Evolutionary conservation across 2,888 invertebrate species (phyloP), one percentile per base, ranked within the genome.

Genomic region (Aproaerema taeniolella): DNA sequence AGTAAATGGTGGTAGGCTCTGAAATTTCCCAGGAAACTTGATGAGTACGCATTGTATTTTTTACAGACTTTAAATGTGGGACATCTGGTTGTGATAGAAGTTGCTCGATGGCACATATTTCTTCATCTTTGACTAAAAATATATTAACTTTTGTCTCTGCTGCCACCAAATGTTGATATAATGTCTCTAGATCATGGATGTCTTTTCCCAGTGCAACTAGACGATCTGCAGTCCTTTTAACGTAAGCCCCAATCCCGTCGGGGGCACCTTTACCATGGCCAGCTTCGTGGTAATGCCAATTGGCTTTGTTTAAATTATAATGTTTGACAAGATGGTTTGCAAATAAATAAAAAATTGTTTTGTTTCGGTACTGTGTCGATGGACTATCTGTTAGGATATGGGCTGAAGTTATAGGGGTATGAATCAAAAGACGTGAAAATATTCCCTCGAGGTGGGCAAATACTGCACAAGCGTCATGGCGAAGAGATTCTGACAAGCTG

Each of bases 231-330:
- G 58, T 64, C 53, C 63, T 38, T 40, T 71, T 68, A 41, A 60
- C 61, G 4, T 49, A 50, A 10, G 55, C 67, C 9, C 65, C 62
- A 31, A 67, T 45, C 38, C 63, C 63, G 55, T 65, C 61, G 2
- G 62, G 58, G 29, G 63, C 60, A n/a, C 61, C 64, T 39, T 66
- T 64, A 1, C 66, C 62, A 42, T 61, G 61, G 4, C 66, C 62
- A 9, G 58, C 56, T 49, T 70, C 68, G 24, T 51, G 54, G 47
- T 47, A 72, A 38, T 65, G 65, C 68, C 67, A 70, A 7, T 50
- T 35, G 5, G n/a, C 6, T 9, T 26, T 26, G 5, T 26, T 6
- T 3, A 26, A 5, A 26, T 26, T 26, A 26, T 9, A 9, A 5
- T 26, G 6, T 26, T n/a, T 26, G 8, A n/a, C n/a, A 5, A 20